Conservation (phyloP, 2,113 vertebrate species). For the Sphyrna mokarran region DNA sequence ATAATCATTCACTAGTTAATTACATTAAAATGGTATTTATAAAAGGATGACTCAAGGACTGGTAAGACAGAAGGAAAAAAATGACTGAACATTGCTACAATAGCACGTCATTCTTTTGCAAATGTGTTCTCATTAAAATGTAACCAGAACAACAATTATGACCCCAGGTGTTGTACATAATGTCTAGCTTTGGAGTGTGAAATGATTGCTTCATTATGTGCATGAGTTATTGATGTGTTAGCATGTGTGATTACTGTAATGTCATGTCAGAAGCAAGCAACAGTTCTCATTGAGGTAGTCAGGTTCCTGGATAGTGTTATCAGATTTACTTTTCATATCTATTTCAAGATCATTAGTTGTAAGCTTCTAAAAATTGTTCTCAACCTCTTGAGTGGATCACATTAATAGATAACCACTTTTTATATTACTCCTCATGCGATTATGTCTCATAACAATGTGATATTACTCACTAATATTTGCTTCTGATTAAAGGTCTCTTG, state of each 20-base stretch:
- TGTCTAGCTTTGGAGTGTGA: conserved; percentile 22
- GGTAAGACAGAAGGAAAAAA: not conserved
- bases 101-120: conserved; percentile 1
- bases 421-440: not conserved
- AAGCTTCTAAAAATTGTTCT: not conserved
- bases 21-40: not conserved
- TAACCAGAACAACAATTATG: conserved; percentile 33
- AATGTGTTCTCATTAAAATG: conserved; percentile 35
- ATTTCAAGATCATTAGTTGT: conserved; percentile 10
- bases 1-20: not conserved
- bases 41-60: not conserved
- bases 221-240: conserved; percentile 35
- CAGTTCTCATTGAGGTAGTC: not conserved
- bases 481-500: not conserved
- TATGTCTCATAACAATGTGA: not conserved
- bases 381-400: not conserved
- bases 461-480: conserved; percentile 19
- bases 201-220: conserved; percentile 34
- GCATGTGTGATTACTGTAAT: conserved; percentile 10
- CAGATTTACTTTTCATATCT: conserved; percentile 1
- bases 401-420: conserved; percentile 13
- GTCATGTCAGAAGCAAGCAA: conserved; percentile 22
- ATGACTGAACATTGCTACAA: not conserved
- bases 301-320: not conserved
- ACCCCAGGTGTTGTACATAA: conserved; percentile 30